These are phyloP conservation scores for Choloepus hoffmanni DNA, from an alignment of 2,113 vertebrate genomes.

Conservation along the genomic window DNA sequence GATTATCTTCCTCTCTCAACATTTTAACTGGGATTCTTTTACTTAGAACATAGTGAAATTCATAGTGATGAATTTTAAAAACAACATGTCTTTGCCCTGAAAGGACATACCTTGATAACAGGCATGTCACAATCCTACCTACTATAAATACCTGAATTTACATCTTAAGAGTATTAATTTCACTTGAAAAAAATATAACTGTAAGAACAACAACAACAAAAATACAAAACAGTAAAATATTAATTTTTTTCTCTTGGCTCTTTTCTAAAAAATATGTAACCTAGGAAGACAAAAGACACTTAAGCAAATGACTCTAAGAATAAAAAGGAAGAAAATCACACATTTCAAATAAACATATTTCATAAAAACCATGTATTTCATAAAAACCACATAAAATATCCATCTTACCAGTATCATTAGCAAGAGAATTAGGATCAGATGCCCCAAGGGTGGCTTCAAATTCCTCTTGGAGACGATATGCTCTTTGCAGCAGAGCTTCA, in stretches of 20 bases:
- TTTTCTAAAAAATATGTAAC: not conserved
- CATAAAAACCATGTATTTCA: not conserved
- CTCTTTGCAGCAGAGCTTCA: conserved; percentile 95
- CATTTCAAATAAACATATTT: not conserved
- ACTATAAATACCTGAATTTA: conserved; percentile 1
- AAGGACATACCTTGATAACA: not conserved
- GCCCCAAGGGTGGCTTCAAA: conserved; percentile 94
- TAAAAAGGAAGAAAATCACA: conserved; percentile 5
- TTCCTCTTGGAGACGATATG: conserved; percentile 97
- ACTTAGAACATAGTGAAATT: not conserved
- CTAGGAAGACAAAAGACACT: not conserved
- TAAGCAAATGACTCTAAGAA: not conserved
- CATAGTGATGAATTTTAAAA: not conserved
- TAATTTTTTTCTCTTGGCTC: not conserved
- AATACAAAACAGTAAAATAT: not conserved
- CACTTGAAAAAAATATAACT: conserved; percentile 54
- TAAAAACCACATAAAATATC: conserved; percentile 6
- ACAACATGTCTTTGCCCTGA: not conserved
- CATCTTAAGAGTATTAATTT: not conserved
- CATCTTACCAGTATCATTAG: conserved; percentile 91
- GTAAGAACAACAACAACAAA: not conserved
- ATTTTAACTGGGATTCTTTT: conserved; percentile 3
- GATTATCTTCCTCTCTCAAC: not conserved
- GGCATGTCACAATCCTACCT: not conserved
- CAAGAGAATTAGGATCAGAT: conserved; percentile 89